Evolutionary conservation across 1,140 invertebrate species (phyloP).

Genomic region (Drosophila sp.): DNA sequence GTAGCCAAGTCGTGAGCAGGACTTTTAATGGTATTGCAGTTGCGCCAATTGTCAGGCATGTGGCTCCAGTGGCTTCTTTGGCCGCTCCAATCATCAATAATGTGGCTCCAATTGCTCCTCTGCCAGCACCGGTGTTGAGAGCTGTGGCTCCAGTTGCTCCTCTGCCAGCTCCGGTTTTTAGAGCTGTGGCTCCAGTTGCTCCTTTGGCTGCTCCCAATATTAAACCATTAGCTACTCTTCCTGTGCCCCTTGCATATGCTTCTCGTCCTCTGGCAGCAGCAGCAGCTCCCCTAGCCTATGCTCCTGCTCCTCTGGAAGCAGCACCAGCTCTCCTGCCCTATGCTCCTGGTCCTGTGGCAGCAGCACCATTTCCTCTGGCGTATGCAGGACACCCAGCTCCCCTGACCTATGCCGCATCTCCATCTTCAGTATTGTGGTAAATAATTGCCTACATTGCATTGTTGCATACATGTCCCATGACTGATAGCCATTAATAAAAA

Average conservation of each 20-base stretch:
- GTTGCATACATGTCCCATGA: slow-evolving; percentile 58
- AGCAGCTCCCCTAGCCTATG: slow-evolving; percentile 25
- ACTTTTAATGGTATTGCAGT: slow-evolving; percentile 83
- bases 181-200: slow-evolving; percentile 46
- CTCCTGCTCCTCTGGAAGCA: slow-evolving; percentile 18
- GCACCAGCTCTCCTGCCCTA: slow-evolving; percentile 55
- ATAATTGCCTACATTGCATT: slow-evolving; percentile 39
- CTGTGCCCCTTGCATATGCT: slow-evolving; percentile 57
- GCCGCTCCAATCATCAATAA: slow-evolving; percentile 35
- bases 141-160: slow-evolving; percentile 47
- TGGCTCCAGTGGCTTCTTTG: slow-evolving; percentile 44
- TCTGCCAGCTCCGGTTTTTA: slow-evolving; percentile 33
- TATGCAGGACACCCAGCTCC: slow-evolving; percentile 47
- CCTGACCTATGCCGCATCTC: slow-evolving; percentile 41
- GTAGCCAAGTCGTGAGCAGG: slow-evolving; percentile 83
- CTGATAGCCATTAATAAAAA: slow-evolving; percentile 77
- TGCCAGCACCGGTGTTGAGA: slow-evolving; percentile 45
- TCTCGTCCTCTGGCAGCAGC: slow-evolving; percentile 7
- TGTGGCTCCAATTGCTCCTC: slow-evolving; percentile 45
- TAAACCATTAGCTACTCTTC: slow-evolving; percentile 1
- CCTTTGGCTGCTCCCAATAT: slow-evolving; percentile 27
- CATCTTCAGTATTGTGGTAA: slow-evolving; percentile 66
- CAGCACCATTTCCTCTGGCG: slow-evolving; percentile 48
- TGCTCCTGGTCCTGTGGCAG: slow-evolving; percentile 26
- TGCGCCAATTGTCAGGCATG: slow-evolving; percentile 57